Evolutionary conservation across 1,140 invertebrate species (phyloP).

Genomic region (Zophobas morio): DNA sequence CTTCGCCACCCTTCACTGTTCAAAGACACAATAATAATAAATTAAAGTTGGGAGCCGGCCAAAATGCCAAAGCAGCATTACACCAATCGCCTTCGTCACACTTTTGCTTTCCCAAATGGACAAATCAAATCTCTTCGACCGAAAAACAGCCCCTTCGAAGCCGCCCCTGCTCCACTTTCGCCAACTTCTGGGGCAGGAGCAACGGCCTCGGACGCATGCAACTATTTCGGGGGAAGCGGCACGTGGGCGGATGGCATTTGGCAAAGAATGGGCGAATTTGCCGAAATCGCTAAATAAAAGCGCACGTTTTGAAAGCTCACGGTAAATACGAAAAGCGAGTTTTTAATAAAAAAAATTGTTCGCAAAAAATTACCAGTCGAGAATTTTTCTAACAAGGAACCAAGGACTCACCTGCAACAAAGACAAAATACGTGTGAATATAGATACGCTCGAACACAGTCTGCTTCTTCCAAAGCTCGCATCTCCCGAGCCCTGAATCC

Average conservation of each 20-base stretch:
- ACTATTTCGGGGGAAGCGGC: conserved; percentile 27
- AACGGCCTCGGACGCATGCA: conserved; percentile 7
- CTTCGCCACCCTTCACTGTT: conserved; percentile 39
- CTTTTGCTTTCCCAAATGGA: conserved; percentile 34
- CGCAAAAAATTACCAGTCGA: too few species aligned
- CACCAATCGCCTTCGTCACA: conserved; percentile 32
- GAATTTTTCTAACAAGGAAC: too few species aligned
- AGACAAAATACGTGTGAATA: too few species aligned
- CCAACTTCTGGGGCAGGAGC: conserved; percentile 8
- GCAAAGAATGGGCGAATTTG: conserved; percentile 12
- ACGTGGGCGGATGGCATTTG: conserved; percentile 18
- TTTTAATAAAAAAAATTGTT: too few species aligned
- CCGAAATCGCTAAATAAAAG: not conserved
- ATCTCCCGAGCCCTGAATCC: not conserved
- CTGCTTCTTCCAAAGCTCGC: too few species aligned
- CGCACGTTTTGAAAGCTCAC: too few species aligned
- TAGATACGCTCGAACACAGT: too few species aligned
- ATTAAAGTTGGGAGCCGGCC: conserved; percentile 44
- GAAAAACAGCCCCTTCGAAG: conserved; percentile 14
- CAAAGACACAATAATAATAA: conserved; percentile 51
- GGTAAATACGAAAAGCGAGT: too few species aligned
- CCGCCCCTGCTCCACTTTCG: not conserved
- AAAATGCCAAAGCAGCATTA: conserved; percentile 32
- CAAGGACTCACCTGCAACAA: too few species aligned
- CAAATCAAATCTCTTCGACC: not conserved